Conservation (phyloP, 2,113 vertebrate genomes). For the Chrysochloris asiatica region DNA sequence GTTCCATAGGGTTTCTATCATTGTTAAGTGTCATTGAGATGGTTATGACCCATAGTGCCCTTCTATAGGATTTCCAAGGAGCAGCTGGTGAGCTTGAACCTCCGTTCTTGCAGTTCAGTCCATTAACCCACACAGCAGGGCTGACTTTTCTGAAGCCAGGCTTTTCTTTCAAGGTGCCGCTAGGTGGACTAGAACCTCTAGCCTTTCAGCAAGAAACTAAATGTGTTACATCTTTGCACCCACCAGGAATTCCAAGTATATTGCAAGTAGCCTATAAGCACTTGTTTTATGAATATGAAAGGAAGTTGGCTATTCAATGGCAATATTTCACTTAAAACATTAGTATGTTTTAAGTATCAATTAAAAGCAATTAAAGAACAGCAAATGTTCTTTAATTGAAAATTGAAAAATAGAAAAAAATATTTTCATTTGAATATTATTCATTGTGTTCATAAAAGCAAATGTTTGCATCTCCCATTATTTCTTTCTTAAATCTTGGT, state of each 20-base stretch:
- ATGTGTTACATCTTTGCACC: background rate
- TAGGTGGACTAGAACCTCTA: background rate
- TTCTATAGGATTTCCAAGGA: no score
- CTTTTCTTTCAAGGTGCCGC: background rate
- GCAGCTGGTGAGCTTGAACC: no score
- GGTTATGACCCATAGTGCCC: no score
- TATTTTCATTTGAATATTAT: conserved; percentile 71
- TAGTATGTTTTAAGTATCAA: conserved; percentile 76
- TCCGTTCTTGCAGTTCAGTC: no score
- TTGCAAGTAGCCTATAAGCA: background rate
- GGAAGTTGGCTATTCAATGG: background rate
- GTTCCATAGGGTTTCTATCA: no score
- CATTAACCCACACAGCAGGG: no score
- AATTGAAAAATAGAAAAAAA: background rate
- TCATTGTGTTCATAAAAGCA: conserved; percentile 84
- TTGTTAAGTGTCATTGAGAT: no score
- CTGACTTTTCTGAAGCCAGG: background rate
- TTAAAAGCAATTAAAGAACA: conserved; percentile 84
- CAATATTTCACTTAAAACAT: conserved; percentile 36
- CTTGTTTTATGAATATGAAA: background rate
- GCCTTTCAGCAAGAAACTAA: background rate
- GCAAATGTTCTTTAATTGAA: no score
- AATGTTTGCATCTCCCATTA: conserved; percentile 83
- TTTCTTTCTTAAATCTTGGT: conserved; percentile 83
- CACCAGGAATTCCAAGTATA: background rate